phyloP scores from a whole-genome alignment of 2,113 vertebrate species.

The Myrmophylax atrothorax region DNA sequence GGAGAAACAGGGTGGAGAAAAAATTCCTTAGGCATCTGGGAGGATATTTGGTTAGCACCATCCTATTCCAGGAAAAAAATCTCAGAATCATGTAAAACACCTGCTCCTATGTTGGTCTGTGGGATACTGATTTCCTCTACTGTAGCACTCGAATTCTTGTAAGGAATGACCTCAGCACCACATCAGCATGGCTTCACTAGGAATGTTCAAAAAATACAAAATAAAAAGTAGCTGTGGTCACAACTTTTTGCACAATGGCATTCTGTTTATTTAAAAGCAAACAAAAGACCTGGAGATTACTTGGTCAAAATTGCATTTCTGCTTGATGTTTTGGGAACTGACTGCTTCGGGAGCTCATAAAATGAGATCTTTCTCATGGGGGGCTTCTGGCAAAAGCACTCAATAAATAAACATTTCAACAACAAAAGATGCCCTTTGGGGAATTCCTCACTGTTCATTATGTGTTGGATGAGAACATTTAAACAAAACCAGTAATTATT shows the following conservation, averaged over 20 bases:
- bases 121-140: neutral
- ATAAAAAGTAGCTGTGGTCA: neutral
- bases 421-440: conserved; percentile 33
- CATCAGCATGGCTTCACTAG: neutral
- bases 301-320: conserved; percentile 52
- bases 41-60: neutral
- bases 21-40: neutral
- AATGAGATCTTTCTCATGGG: conserved; percentile 40
- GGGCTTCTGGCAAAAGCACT: conserved; percentile 38
- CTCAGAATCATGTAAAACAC: neutral
- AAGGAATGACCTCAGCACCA: neutral
- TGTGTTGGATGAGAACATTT: neutral
- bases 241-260: neutral
- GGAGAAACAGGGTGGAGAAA: neutral
- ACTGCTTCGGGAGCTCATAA: conserved; percentile 57
- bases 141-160: neutral
- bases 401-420: conserved; percentile 67
- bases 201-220: neutral
- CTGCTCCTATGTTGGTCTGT: neutral
- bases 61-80: neutral
- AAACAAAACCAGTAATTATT: conserved; percentile 21
- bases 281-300: conserved; percentile 35
- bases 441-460: conserved; percentile 16
- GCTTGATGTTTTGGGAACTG: conserved; percentile 30
- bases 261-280: conserved; percentile 32